Evolutionary conservation across 2,888 invertebrate species (phyloP).

Genomic region (Nemotelus pantherinus): DNA sequence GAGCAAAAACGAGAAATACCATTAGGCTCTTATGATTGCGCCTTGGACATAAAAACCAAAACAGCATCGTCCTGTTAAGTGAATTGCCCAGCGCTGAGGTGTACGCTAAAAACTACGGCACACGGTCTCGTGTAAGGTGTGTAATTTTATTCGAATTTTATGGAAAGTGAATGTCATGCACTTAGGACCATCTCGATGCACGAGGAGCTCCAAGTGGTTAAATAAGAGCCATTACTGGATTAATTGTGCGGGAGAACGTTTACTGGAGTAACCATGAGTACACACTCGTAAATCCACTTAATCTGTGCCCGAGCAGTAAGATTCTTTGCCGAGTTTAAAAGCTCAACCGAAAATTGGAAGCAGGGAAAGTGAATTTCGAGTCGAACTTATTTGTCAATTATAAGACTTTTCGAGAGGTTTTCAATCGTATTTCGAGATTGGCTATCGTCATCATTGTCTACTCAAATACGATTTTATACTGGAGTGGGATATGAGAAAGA

Average conservation of each 20-base stretch:
- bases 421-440: slow-evolving; percentile 32
- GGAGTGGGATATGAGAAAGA: no score
- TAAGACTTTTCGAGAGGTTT: background rate
- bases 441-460: slow-evolving; percentile 19
- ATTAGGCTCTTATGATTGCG: slow-evolving; percentile 30
- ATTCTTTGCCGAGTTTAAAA: slow-evolving; percentile 20
- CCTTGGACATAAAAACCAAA: slow-evolving; percentile 32
- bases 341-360: background rate
- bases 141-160: background rate
- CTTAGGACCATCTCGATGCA: slow-evolving; percentile 23
- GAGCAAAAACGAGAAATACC: slow-evolving; percentile 8
- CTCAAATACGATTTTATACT: background rate
- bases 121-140: background rate
- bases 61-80: slow-evolving; percentile 20
- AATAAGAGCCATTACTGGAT: slow-evolving; percentile 32
- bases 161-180: slow-evolving; percentile 31
- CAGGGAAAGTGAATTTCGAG: slow-evolving; percentile 27
- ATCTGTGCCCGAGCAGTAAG: slow-evolving; percentile 11
- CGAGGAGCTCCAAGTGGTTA: slow-evolving; percentile 9
- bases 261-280: slow-evolving; percentile 20
- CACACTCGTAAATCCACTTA: slow-evolving; percentile 39
- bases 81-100: slow-evolving; percentile 30
- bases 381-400: slow-evolving; percentile 16
- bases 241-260: slow-evolving; percentile 25
- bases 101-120: slow-evolving; percentile 18